Conservation (phyloP, 2,888 invertebrate genomes). For the Ophonus ardosiacus region DNA sequence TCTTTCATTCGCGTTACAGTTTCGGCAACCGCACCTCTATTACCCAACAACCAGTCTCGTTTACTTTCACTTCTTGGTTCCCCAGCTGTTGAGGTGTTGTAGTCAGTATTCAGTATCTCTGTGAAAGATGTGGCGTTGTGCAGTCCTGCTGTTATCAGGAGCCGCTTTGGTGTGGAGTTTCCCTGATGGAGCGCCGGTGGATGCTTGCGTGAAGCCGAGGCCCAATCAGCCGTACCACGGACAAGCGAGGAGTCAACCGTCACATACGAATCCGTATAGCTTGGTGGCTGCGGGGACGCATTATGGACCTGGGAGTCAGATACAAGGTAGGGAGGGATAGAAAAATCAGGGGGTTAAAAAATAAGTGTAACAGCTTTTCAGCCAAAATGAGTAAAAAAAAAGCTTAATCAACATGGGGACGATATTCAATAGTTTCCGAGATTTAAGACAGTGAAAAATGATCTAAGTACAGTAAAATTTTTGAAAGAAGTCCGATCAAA, state of each 20-base stretch:
- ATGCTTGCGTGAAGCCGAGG: slow-evolving; percentile 86
- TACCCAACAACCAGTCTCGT: slow-evolving; percentile 8
- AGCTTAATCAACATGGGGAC: no score
- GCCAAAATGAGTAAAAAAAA: no score
- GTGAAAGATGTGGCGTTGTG: neutral
- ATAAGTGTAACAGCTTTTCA: no score
- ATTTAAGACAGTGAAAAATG: no score
- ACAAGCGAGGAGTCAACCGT: slow-evolving; percentile 82
- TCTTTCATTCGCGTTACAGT: neutral
- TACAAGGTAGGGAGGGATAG: slow-evolving; percentile 79
- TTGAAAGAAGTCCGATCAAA: no score
- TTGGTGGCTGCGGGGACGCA: slow-evolving; percentile 81
- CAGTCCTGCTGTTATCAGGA: neutral
- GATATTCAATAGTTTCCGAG: no score
- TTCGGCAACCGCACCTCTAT: neutral
- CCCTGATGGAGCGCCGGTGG: slow-evolving; percentile 90
- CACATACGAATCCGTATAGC: slow-evolving; percentile 82
- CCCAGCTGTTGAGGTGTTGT: neutral
- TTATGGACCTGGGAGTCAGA: slow-evolving; percentile 83
- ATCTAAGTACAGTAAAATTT: no score
- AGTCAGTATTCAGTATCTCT: neutral
- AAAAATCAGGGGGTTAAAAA: no score
- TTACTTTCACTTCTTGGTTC: neutral
- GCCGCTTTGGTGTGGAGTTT: slow-evolving; percentile 34
- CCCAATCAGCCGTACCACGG: slow-evolving; percentile 89